Evolutionary conservation across 2,888 invertebrate genomes (phyloP).

Genomic region (Cerastis rubricosa): DNA sequence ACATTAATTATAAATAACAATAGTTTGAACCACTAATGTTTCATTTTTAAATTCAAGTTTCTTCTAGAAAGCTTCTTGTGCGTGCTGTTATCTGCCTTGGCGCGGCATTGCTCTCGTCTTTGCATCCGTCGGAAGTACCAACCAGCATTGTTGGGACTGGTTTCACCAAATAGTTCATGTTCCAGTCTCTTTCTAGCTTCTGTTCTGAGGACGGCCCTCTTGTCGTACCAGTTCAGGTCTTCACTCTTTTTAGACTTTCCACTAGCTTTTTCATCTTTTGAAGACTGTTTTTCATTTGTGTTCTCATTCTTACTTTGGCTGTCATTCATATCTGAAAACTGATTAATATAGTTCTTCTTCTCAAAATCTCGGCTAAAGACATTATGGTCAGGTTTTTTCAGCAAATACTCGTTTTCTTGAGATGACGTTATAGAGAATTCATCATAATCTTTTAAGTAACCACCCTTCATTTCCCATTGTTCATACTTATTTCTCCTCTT

Average conservation of each 20-base stretch:
- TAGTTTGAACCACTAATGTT: conserved; percentile 72
- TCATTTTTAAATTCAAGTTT: conserved; percentile 84
- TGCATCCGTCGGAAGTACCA: conserved; percentile 89
- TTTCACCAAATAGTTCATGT: conserved; percentile 81
- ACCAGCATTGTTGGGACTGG: conserved; percentile 79
- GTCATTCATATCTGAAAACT: conserved; percentile 67
- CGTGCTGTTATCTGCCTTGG: conserved; percentile 82
- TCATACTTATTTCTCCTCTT: conserved; percentile 86
- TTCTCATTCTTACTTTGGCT: conserved; percentile 61
- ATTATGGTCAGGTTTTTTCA: conserved; percentile 72
- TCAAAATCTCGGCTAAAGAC: conserved; percentile 69
- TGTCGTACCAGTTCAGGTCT: conserved; percentile 82
- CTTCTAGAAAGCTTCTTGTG: conserved; percentile 79
- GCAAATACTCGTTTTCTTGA: conserved; percentile 73
- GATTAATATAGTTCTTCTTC: conserved; percentile 69
- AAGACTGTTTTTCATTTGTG: conserved; percentile 37
- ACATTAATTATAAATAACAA: conserved; percentile 45
- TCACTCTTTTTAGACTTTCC: conserved; percentile 68
- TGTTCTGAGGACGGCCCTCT: conserved; percentile 78
- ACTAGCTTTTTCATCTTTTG: conserved; percentile 54
- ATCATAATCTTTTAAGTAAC: conserved; percentile 84
- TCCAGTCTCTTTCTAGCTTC: conserved; percentile 84
- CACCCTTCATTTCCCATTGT: conserved; percentile 87
- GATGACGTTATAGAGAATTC: conserved; percentile 77
- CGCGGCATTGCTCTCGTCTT: conserved; percentile 85